Conservation (phyloP, 1,140 invertebrate genomes). For the Calliphora vicina region DNA sequence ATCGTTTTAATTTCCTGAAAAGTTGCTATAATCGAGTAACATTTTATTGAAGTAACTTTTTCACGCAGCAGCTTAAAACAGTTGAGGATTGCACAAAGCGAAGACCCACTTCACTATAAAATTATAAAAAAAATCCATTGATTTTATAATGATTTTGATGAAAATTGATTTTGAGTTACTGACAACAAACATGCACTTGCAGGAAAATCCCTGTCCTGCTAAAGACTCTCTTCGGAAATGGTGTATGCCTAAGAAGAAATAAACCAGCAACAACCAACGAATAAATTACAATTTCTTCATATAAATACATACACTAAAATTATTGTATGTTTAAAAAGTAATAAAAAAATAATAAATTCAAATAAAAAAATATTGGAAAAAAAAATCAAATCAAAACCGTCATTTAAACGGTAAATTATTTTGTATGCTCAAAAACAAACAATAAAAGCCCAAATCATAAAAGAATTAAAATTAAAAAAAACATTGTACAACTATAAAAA, state of each 20-base stretch:
- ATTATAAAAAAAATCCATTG: too few species aligned
- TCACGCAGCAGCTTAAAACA: too few species aligned
- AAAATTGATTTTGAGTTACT: too few species aligned
- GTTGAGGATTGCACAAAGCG: too few species aligned
- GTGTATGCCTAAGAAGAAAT: neutral
- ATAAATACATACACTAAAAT: neutral
- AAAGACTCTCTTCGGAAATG: neutral
- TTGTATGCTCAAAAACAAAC: neutral
- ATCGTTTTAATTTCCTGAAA: too few species aligned
- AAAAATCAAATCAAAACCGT: neutral
- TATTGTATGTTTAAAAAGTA: neutral
- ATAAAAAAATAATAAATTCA: neutral
- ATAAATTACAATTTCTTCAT: neutral
- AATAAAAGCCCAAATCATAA: neutral
- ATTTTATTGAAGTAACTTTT: too few species aligned
- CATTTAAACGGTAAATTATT: neutral
- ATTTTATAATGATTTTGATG: too few species aligned
- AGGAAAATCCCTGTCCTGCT: too few species aligned
- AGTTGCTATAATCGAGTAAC: too few species aligned
- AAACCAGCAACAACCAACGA: neutral
- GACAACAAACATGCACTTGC: too few species aligned
- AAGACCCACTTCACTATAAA: too few species aligned
- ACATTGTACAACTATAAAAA: neutral
- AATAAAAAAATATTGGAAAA: neutral
- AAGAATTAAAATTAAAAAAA: neutral